A percentile compares a stretch with the other conserved stretches of the same genome.
Conservation (phyloP, 2,113 vertebrate species). For the Elgaria multicarinata region DNA sequence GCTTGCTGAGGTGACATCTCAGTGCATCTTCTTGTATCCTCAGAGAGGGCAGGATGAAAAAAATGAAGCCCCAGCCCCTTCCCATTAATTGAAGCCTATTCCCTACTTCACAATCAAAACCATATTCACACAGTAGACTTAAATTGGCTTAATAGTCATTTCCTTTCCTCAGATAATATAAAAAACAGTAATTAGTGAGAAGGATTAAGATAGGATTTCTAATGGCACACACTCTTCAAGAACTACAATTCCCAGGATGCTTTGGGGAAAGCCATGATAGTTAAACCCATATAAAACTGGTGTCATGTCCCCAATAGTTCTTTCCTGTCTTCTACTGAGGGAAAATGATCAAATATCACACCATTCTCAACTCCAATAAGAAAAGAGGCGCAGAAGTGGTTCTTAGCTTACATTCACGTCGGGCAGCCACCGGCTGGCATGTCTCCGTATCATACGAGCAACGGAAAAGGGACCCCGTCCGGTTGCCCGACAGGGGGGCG, state of each 20-base stretch:
- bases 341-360: background rate
- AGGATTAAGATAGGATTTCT: background rate
- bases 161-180: background rate
- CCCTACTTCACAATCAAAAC: background rate
- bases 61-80: background rate
- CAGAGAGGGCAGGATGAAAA: background rate
- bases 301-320: background rate
- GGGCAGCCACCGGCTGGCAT: background rate
- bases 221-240: too few species aligned
- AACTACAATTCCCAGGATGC: background rate
- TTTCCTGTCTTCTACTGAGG: background rate
- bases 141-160: background rate
- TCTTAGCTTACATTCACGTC: background rate
- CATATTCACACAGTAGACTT: background rate
- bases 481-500: background rate
- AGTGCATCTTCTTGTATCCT: background rate
- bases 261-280: background rate
- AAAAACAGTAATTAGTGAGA: background rate
- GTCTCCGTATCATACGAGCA: background rate
- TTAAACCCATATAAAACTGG: background rate
- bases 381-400: background rate
- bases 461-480: constrained; percentile 12
- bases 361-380: background rate
- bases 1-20: too few species aligned
- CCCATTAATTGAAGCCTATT: background rate